Evolutionary conservation across 2,113 vertebrate genomes (phyloP), one percentile per base, ranked within the genome.

Genomic region (Eleginops maclovinus): DNA sequence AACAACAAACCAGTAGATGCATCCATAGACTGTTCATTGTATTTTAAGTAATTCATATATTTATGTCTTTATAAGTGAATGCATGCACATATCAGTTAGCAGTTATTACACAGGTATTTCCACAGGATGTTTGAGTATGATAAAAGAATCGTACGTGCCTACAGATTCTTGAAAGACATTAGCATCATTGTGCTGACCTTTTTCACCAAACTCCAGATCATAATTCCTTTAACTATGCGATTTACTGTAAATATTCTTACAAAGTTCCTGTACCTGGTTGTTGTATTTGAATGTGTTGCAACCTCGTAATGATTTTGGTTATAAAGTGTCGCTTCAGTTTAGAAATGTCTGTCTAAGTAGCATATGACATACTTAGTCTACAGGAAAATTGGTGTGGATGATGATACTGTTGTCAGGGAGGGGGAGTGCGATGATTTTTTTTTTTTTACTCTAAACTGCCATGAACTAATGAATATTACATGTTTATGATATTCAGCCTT

Each of bases 1-100:
- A 69, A 69, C 14, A 74, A 51, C 12, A 80, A 53, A 72, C n/a
- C 2, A 62, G 28, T 31, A 60, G 26, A 51, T 61, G 22, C 15
- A 72, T 76, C 40, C 3, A 41, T 12, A n/a, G 4, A 64, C 10
- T 44, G 31, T 50, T 77, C 44, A 56, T 46, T 59, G 64, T 14
- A 40, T 24, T 26, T 41, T 26, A 17, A 41, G 21, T 19, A 24
- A 9, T 10, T 9, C 10, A 41, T 17, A 2, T 0, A 55, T 56
- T 0, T 16, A 53, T 31, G 19, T 71, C 1, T 9, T 43, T 28
- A n/a, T n/a, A n/a, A 21, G n/a, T 6, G 15, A 60, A 67, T 28
- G 0, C 13, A 50, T 51, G 12, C 8, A 24, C 11, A 0, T 11
- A 46, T 74, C 16, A 61, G 44, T 24, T 21, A 54, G 22, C 19